Evolutionary conservation across 2,888 invertebrate genomes (phyloP).

Genomic region (Calephelis perditalis): DNA sequence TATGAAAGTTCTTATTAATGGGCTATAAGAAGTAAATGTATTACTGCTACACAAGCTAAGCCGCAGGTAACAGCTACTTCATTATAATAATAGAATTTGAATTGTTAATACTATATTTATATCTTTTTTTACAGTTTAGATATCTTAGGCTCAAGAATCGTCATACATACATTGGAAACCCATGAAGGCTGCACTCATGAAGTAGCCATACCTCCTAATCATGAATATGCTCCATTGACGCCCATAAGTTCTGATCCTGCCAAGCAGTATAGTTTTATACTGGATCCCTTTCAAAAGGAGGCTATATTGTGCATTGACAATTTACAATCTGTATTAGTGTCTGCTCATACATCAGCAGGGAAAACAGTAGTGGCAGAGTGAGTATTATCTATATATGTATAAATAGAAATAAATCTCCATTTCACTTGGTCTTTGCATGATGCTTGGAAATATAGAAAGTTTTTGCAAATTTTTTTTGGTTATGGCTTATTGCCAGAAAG

Average conservation of each 20-base stretch:
- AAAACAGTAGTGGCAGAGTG: slow-evolving; percentile 99
- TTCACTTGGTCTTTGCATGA: too few relatives aligned
- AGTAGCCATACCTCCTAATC: slow-evolving; percentile 94
- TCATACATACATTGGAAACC: slow-evolving; percentile 92
- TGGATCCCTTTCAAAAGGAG: slow-evolving; percentile 99
- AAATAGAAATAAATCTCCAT: too few relatives aligned
- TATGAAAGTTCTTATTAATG: too few relatives aligned
- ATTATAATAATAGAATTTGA: too few relatives aligned
- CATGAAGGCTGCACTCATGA: slow-evolving; percentile 97
- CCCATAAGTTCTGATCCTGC: slow-evolving; percentile 84
- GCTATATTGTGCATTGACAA: slow-evolving; percentile 98
- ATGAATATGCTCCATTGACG: slow-evolving; percentile 83
- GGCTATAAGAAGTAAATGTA: too few relatives aligned
- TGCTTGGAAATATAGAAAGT: too few relatives aligned
- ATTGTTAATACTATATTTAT: too few relatives aligned
- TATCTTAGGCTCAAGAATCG: slow-evolving; percentile 87
- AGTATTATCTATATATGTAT: slow-evolving; percentile 46
- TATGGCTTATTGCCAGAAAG: too few relatives aligned
- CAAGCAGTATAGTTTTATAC: slow-evolving; percentile 94
- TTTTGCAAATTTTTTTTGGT: too few relatives aligned
- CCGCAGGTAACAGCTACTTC: too few relatives aligned
- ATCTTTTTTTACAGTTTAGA: slow-evolving; percentile 78
- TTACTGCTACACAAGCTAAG: too few relatives aligned
- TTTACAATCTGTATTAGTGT: slow-evolving; percentile 97
- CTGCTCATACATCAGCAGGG: slow-evolving; percentile 99